Evolutionary conservation across 2,888 invertebrate genomes (phyloP).

Genomic region (Drosophila recens): DNA sequence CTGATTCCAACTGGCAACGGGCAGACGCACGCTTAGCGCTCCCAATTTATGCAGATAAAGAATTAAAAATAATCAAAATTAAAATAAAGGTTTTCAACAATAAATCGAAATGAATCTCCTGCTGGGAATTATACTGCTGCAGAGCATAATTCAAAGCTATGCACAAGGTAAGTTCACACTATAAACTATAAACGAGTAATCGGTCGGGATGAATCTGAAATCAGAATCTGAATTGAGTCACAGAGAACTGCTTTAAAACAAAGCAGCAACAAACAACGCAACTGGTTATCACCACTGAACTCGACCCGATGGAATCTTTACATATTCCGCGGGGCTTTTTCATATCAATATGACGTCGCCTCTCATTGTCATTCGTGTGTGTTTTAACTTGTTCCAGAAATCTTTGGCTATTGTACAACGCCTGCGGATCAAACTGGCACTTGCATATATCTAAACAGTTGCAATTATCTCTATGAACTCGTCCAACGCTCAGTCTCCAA

Average conservation of each 20-base stretch:
- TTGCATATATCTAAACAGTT: constrained; percentile 71
- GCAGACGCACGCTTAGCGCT: constrained; percentile 23
- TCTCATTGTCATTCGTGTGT: neutral
- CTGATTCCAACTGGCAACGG: constrained; percentile 37
- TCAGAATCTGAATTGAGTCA: constrained; percentile 29
- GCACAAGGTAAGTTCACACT: constrained; percentile 45
- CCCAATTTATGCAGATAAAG: neutral
- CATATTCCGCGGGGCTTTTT: constrained; percentile 32
- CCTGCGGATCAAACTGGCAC: constrained; percentile 65
- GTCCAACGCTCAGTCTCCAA: constrained; percentile 50
- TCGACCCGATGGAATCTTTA: constrained; percentile 53
- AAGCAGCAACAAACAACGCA: constrained; percentile 33
- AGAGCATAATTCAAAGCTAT: constrained; percentile 16
- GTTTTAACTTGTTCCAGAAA: constrained; percentile 46
- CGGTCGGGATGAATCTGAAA: constrained; percentile 5
- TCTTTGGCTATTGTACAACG: constrained; percentile 73
- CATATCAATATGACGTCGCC: constrained; percentile 9
- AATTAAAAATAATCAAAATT: neutral
- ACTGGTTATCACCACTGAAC: constrained; percentile 69
- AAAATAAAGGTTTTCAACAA: neutral
- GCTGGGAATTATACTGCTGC: constrained; percentile 35
- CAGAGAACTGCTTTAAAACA: constrained; percentile 11
- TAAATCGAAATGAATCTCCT: constrained; percentile 38
- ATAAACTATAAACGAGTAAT: neutral
- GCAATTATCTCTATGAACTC: constrained; percentile 66